These are phyloP conservation scores for Temnothorax rugatulus DNA, from an alignment of 2,888 invertebrate species.

Conservation along the genomic window DNA sequence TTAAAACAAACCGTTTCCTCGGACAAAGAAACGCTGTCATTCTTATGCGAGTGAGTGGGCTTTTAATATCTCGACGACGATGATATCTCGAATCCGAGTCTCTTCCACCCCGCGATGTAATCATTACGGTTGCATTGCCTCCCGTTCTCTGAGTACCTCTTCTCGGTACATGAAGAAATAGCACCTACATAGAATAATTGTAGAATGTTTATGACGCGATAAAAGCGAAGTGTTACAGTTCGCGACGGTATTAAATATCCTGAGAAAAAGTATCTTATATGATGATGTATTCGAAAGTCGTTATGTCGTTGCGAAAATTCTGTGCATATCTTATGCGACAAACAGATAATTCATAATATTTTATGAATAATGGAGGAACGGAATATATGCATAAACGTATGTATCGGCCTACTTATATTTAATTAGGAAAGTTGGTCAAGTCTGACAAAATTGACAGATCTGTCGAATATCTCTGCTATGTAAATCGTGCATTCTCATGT, in stretches of 20 bases:
- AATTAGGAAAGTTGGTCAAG: background rate
- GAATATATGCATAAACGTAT: background rate
- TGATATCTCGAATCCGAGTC: slow-evolving; percentile 34
- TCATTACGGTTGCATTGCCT: slow-evolving; percentile 11
- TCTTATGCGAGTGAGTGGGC: slow-evolving; percentile 16
- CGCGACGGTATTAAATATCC: slow-evolving; percentile 10
- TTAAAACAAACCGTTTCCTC: background rate
- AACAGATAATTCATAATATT: slow-evolving; percentile 6
- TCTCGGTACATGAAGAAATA: background rate
- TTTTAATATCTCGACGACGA: slow-evolving; percentile 41
- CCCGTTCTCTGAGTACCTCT: slow-evolving; percentile 4
- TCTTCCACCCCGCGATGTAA: slow-evolving; percentile 16
- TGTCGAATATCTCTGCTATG: background rate
- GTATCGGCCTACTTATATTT: slow-evolving; percentile 4
- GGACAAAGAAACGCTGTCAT: slow-evolving; percentile 15
- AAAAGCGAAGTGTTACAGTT: slow-evolving; percentile 28
- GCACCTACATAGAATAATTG: slow-evolving; percentile 35
- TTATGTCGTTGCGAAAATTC: slow-evolving; percentile 29
- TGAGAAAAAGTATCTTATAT: background rate
- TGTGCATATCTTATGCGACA: background rate
- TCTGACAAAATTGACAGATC: background rate
- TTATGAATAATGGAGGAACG: slow-evolving; percentile 2
- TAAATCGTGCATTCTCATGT: background rate
- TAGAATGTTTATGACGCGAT: slow-evolving; percentile 30
- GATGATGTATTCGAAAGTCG: slow-evolving; percentile 20